Evolutionary conservation across 2,113 vertebrate species (phyloP).

Genomic region (Pseudopodoces humilis): DNA sequence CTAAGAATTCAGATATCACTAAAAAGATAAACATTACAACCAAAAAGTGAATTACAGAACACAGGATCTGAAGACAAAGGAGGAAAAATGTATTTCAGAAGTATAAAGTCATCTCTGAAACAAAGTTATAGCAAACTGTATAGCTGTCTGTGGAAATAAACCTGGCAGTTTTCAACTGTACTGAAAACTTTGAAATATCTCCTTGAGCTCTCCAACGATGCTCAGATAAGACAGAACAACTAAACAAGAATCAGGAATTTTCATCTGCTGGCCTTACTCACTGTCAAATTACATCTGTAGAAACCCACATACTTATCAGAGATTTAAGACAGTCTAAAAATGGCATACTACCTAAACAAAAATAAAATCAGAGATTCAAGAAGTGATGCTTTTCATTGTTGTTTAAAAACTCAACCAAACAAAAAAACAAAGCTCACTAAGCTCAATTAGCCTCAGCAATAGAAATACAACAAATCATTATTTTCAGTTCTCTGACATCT

Average conservation of each 20-base stretch:
- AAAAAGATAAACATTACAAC: not conserved
- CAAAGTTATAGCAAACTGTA: not conserved
- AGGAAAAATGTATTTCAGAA: not conserved
- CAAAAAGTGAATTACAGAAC: not conserved
- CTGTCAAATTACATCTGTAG: not conserved
- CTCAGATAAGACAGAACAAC: not conserved
- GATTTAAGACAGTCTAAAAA: not conserved
- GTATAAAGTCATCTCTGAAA: not conserved
- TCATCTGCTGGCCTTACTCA: not conserved
- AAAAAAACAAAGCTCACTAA: not conserved
- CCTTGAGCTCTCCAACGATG: not conserved
- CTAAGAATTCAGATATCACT: not conserved
- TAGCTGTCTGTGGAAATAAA: not conserved
- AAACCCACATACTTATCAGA: not conserved
- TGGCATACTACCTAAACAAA: fast-evolving
- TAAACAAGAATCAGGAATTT: not conserved
- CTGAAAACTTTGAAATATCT: not conserved
- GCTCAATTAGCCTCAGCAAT: not conserved
- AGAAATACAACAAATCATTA: not conserved
- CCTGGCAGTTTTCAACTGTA: not conserved
- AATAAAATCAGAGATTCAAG: not conserved
- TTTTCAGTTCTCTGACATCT: not conserved
- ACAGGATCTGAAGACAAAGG: not conserved
- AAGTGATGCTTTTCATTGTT: not conserved
- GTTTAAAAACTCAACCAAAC: not conserved